Evolutionary conservation across 2,113 vertebrate genomes (phyloP), one percentile per base, ranked within the genome.

Genomic region (Rana temporaria): DNA sequence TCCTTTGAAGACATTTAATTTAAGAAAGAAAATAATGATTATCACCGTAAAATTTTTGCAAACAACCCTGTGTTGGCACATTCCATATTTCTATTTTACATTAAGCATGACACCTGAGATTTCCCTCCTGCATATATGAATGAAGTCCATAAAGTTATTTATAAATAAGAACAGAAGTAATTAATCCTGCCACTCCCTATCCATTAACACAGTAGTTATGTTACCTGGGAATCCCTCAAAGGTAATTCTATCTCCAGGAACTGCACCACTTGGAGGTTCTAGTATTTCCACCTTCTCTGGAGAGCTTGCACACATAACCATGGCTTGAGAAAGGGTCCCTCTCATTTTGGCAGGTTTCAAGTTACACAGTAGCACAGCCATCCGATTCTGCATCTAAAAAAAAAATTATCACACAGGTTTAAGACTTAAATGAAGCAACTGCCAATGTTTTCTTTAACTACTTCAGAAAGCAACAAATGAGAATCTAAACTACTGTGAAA

Each of bases 251-350:
- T 98, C 97, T 16, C 97, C 98, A 73, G 96, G 95, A 82, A 92
- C 86, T 0, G 95, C 92, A 22, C 95, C 95, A 0, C 79, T 67
- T 1, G 97, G 97, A 78, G 98, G 96, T 79, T 95, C 92, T 79
- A 98, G 87, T 89, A 98, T 96, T 90, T 99, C 97, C 30, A 98
- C 92, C 69, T 96, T 97, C 75, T 97, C 96, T 26, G 93, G 94
- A 12, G 95, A 96, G 85, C 95, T 96, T 74, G 97, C 96, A 87
- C 97, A 99, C 95, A 99, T 96, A 80, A 98, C 85, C 96, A 95
- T 95, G 30, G 96, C 98, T 84, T 98, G 96, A 38, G 98, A 99
- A 6, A 96, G 38, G 1, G 98, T 91, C 12, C 96, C 97, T 84
- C 97, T 92, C 93, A 96, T 95, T 89, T 96, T 97, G 3, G 93